Evolutionary conservation across 2,888 invertebrate genomes (phyloP), one percentile per base, ranked within the genome.

Genomic region (Ephialtes manifestator): DNA sequence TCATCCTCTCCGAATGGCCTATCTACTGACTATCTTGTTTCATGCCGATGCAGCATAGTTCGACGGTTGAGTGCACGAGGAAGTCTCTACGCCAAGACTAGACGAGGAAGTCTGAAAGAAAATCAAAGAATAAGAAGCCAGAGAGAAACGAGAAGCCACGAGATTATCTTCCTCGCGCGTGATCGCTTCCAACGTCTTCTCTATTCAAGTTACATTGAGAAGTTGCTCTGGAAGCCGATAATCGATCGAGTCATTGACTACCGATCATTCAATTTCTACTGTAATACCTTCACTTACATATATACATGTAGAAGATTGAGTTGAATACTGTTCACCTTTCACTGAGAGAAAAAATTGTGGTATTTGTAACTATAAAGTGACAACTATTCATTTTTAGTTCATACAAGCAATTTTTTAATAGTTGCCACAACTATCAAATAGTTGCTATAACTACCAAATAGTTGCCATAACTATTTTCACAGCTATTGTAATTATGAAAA

Each of bases 181-280:
- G 78, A 85, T 85, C 81, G 68, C 65, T 79, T 68, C 48, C 48
- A 78, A 71, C 85, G 78, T 75, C 70, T 74, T 81, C 70, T 18
- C 55, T 28, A 68, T 39, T 72, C 72, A 24, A n/a, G n/a, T 53
- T 48, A 58, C 81, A 81, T 78, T 84, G 84, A 84, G 67, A 81
- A 81, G 81, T 78, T 81, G 81, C 77, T 84, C 84, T 63, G 53
- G 55, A 75, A 72, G 46, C 53, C 63, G 81, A 81, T 78, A 78
- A 78, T 84, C 81, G 72, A 46, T 74, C 68, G 46, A 81, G 84
- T 78, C 84, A 84, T 84, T 81, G 68, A 77, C 84, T 84, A 78
- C 84, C 77, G 81, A 84, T 84, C 81, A 76, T 77, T 84, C 81
- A 74, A 77, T 28, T 68, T 58, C 68, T 51, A 31, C 13, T 63